These are phyloP conservation scores for Microcaecilia unicolor DNA, from an alignment of 2,797 vertebrate species.

Conservation along the genomic window DNA sequence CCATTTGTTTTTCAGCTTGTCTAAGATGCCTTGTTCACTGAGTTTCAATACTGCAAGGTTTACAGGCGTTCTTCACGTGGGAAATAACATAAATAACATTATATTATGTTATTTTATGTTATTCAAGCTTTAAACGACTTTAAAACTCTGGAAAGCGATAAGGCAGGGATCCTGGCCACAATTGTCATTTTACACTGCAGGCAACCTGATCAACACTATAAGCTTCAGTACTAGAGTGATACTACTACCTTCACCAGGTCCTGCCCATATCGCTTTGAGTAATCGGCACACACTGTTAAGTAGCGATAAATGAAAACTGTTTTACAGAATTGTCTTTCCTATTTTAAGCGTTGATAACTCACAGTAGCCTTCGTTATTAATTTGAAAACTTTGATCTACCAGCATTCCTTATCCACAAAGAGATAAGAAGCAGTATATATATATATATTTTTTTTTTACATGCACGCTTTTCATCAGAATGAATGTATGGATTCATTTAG, in stretches of 20 bases:
- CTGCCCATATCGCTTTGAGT: constrained; percentile 99
- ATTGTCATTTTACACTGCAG: constrained; percentile 88
- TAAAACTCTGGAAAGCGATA: constrained; percentile 99
- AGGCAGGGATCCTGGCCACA: constrained; percentile 96
- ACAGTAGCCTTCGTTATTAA: constrained; percentile 36
- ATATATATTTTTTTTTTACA: too few species aligned
- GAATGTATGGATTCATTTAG: too few species aligned
- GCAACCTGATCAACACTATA: constrained; percentile 96
- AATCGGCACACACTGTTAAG: constrained; percentile 99
- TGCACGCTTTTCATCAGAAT: background rate
- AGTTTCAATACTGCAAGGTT: constrained; percentile 99
- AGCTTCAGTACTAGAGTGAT: constrained; percentile 81
- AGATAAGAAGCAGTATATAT: constrained; percentile 53
- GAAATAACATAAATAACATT: constrained; percentile 99
- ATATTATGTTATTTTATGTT: constrained; percentile 99
- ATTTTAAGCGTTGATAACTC: constrained; percentile 9
- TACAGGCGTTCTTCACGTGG: constrained; percentile 99
- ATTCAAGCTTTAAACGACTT: constrained; percentile 99
- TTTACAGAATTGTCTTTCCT: constrained; percentile 36
- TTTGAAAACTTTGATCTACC: constrained; percentile 53
- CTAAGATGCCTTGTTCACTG: constrained; percentile 98
- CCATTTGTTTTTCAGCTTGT: constrained; percentile 96
- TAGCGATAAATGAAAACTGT: too few species aligned
- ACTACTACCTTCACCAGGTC: constrained; percentile 93
- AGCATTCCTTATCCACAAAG: constrained; percentile 64